Evolutionary conservation across 2,113 vertebrate species (phyloP).

Genomic region (Oryzias melastigma): DNA sequence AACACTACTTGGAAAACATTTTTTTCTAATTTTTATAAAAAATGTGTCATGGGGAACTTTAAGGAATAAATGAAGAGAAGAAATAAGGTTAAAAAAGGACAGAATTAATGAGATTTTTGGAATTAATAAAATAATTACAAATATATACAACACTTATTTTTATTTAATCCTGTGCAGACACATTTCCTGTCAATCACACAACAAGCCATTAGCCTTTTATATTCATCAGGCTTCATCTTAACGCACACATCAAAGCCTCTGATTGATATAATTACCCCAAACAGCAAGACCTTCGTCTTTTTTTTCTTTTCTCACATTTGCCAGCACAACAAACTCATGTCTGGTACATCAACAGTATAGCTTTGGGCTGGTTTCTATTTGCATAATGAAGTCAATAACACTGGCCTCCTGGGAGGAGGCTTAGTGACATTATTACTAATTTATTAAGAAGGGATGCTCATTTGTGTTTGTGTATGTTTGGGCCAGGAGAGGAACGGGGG

Average conservation of each 20-base stretch:
- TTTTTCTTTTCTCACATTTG: conserved; percentile 18
- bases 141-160: too few relatives aligned
- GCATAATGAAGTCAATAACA: conserved; percentile 75
- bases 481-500: background rate
- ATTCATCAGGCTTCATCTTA: conserved; percentile 42
- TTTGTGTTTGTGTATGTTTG: conserved; percentile 3
- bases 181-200: conserved; percentile 19
- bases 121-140: too few relatives aligned
- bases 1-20: too few relatives aligned
- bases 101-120: too few relatives aligned
- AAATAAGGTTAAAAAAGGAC: too few relatives aligned
- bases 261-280: conserved; percentile 65
- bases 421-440: conserved; percentile 72
- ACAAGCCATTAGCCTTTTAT: conserved; percentile 17
- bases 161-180: too few relatives aligned
- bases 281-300: conserved; percentile 47
- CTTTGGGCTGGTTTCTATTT: conserved; percentile 69
- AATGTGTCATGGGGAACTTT: too few relatives aligned
- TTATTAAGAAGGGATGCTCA: conserved; percentile 55
- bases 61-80: too few relatives aligned
- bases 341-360: conserved; percentile 55
- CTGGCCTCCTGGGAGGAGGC: conserved; percentile 62
- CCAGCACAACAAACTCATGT: conserved; percentile 25
- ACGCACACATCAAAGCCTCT: conserved; percentile 54
- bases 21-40: too few relatives aligned